Conservation (phyloP, 1,140 invertebrate species). For the Penaeus vannamei region DNA sequence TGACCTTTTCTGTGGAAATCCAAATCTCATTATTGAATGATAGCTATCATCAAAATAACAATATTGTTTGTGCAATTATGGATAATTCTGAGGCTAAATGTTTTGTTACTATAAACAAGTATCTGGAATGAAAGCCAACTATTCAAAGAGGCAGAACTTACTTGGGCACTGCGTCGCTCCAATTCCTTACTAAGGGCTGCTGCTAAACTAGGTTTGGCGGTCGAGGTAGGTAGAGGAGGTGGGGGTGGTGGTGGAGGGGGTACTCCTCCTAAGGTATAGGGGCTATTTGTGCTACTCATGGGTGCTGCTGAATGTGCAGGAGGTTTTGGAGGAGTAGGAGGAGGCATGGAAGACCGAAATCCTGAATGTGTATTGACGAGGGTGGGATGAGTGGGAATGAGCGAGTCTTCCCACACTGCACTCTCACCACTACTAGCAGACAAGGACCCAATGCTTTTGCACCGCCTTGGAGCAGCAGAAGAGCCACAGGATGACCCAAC, state of each 20-base stretch:
- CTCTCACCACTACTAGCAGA: slow-evolving; percentile 62
- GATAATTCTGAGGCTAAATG: not conserved
- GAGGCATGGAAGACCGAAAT: slow-evolving; percentile 41
- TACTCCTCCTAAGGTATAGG: slow-evolving; percentile 30
- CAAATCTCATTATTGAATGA: too few relatives aligned
- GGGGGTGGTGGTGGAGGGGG: slow-evolving; percentile 59
- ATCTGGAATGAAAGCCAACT: too few relatives aligned
- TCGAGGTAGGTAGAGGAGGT: slow-evolving; percentile 51
- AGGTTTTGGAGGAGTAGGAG: slow-evolving; percentile 56
- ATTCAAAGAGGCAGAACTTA: slow-evolving; percentile 17
- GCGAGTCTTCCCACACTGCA: slow-evolving; percentile 53
- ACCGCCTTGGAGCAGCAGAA: slow-evolving; percentile 52
- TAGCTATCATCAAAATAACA: too few relatives aligned
- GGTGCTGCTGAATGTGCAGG: slow-evolving; percentile 44
- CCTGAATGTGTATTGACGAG: slow-evolving; percentile 23
- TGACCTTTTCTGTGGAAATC: too few relatives aligned
- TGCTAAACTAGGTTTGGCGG: slow-evolving; percentile 45
- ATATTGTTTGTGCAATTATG: not conserved
- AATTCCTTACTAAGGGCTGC: slow-evolving; percentile 57
- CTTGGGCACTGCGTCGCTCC: slow-evolving; percentile 53
- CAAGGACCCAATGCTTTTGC: slow-evolving; percentile 61
- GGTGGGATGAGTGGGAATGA: slow-evolving; percentile 5
- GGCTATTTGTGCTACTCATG: slow-evolving; percentile 45
- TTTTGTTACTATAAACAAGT: not conserved
- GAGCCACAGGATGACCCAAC: slow-evolving; percentile 57